phyloP scores from a whole-genome alignment of 1,140 invertebrate genomes.

The Drosophila chauvacae region DNA sequence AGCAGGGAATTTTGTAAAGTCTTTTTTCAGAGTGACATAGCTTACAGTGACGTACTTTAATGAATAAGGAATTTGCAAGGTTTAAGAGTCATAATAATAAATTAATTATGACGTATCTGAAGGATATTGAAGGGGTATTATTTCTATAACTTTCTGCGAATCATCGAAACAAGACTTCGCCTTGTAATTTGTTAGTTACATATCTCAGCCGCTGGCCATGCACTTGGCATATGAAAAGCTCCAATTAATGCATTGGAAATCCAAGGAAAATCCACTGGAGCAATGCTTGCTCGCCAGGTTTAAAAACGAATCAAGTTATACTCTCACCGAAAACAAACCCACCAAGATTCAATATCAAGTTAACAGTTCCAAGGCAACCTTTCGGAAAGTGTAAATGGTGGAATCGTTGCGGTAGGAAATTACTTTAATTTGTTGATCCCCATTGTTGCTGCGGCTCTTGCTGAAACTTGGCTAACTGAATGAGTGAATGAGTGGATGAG shows the following conservation, averaged over 20 bases:
- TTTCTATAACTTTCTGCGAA: constrained; percentile 10
- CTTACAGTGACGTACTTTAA: not conserved
- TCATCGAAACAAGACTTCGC: constrained; percentile 4
- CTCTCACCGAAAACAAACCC: not conserved
- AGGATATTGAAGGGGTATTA: constrained; percentile 1
- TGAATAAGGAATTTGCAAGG: not conserved
- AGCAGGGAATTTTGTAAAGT: not conserved
- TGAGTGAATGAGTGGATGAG: constrained; percentile 62
- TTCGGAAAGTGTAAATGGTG: constrained; percentile 45
- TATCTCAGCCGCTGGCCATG: constrained; percentile 16
- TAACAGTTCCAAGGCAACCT: constrained; percentile 30
- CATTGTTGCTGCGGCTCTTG: constrained; percentile 50
- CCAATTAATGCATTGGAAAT: constrained; percentile 61
- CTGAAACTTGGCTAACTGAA: constrained; percentile 75
- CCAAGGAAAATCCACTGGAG: constrained; percentile 4
- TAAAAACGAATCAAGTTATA: constrained; percentile 7
- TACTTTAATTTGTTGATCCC: constrained; percentile 80
- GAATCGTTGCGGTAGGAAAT: constrained; percentile 78
- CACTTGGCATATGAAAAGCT: constrained; percentile 71
- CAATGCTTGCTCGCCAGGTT: constrained; percentile 1
- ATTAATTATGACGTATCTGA: not conserved
- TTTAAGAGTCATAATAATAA: not conserved
- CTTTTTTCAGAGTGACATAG: not conserved
- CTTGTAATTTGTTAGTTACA: constrained; percentile 29
- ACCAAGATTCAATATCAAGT: not conserved